A percentile compares a stretch with the other conserved stretches of the same genome.
Evolutionary conservation across 2,888 invertebrate species (phyloP).

Genomic region (Shargacucullia verbasci): DNA sequence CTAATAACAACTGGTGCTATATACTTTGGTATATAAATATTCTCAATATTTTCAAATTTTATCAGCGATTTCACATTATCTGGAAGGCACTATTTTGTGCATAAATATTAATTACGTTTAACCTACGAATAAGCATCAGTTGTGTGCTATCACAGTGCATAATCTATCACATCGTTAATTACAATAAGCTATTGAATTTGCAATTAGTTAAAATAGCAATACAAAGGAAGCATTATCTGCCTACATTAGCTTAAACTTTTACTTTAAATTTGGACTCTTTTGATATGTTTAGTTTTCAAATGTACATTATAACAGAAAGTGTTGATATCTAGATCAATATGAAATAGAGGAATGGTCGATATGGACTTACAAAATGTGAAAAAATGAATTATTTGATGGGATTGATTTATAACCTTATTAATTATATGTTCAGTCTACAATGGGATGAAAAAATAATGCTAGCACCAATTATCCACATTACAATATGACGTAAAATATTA

Average conservation of each 20-base stretch:
- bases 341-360: background rate
- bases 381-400: background rate
- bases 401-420: no score
- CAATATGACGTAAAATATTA: background rate
- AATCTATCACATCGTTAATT: constrained; percentile 34
- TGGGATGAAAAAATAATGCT: background rate
- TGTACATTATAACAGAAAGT: background rate
- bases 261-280: constrained; percentile 29
- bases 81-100: constrained; percentile 42
- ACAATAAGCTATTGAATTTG: constrained; percentile 10
- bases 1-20: constrained; percentile 4
- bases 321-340: background rate
- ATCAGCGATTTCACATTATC: constrained; percentile 15
- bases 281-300: constrained; percentile 31
- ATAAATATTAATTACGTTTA: constrained; percentile 4
- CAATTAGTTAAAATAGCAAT: constrained; percentile 17
- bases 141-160: constrained; percentile 43
- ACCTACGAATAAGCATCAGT: constrained; percentile 23
- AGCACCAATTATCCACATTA: background rate
- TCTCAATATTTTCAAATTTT: constrained; percentile 5
- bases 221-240: constrained; percentile 11
- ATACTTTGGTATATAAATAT: constrained; percentile 17
- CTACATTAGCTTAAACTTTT: constrained; percentile 1
- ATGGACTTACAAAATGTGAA: background rate
- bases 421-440: no score